A percentile compares a stretch with the other conserved stretches of the same genome.
Conservation (phyloP, 2,888 invertebrate species). For the Coelinius sp. region DNA sequence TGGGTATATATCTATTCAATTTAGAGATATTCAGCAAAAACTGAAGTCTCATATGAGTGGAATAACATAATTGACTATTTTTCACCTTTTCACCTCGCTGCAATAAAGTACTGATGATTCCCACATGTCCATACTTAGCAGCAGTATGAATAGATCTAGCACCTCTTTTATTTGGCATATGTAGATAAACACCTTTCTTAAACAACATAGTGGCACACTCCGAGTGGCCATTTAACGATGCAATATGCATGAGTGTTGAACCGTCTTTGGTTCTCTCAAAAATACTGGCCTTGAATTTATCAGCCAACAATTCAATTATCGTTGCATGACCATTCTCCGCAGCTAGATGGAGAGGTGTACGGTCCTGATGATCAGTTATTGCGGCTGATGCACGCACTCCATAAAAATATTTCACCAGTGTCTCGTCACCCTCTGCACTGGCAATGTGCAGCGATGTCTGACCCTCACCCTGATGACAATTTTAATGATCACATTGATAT, state of each 20-base stretch:
- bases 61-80: not conserved
- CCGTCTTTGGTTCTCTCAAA: conserved; percentile 98
- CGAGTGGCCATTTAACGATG: conserved; percentile 96
- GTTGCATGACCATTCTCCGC: conserved; percentile 97
- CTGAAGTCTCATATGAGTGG: not conserved
- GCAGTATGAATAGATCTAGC: conserved; percentile 98
- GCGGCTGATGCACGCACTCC: conserved; percentile 95
- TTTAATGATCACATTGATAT: not conserved
- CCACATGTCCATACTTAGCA: conserved; percentile 96
- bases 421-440: conserved; percentile 95
- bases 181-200: conserved; percentile 97
- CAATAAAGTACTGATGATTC: conserved; percentile 95
- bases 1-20: no score
- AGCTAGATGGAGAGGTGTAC: conserved; percentile 97
- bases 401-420: conserved; percentile 94
- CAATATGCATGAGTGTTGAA: conserved; percentile 98
- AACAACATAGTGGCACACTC: conserved; percentile 99
- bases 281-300: conserved; percentile 98
- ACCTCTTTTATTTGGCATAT: conserved; percentile 99
- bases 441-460: conserved; percentile 96
- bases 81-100: conserved; percentile 90
- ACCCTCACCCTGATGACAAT: conserved; percentile 80
- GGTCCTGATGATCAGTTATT: conserved; percentile 95
- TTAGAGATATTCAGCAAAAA: not conserved
- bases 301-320: conserved; percentile 95